Conservation (phyloP, 2,113 vertebrate genomes). For the Dolichotis patagonum region DNA sequence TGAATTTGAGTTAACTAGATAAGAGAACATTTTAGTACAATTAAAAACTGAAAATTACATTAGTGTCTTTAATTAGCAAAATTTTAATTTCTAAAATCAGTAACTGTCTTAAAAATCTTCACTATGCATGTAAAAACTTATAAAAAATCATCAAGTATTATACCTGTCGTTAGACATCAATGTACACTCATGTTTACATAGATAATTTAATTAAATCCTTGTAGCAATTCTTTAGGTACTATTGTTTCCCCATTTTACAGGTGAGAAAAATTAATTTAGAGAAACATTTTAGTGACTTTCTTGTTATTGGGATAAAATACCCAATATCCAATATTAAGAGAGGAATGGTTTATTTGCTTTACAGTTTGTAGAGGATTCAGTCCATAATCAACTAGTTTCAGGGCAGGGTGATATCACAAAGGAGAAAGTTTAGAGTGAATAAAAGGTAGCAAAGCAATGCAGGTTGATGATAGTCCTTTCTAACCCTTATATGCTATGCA, state of each 20-base stretch:
- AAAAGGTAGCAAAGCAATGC: not conserved
- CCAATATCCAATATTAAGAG: not conserved
- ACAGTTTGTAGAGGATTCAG: not conserved
- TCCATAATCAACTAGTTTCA: not conserved
- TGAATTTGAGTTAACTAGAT: not conserved
- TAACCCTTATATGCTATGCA: not conserved
- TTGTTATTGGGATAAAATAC: not conserved
- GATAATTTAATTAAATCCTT: not conserved
- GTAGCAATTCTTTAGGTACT: not conserved
- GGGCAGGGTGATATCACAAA: not conserved
- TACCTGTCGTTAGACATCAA: not conserved
- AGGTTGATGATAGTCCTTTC: not conserved
- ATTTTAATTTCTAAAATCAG: not conserved
- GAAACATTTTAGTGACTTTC: not conserved
- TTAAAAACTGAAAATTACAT: not conserved
- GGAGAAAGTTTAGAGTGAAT: not conserved
- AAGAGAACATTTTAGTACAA: not conserved
- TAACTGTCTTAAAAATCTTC: not conserved
- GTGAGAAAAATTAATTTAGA: not conserved
- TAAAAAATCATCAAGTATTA: not conserved
- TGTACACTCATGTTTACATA: not conserved
- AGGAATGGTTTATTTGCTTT: not conserved
- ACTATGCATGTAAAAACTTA: not conserved
- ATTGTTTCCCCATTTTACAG: not conserved
- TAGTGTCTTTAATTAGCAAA: not conserved